Conservation (phyloP, 1,140 invertebrate genomes). For the Formica selysi region DNA sequence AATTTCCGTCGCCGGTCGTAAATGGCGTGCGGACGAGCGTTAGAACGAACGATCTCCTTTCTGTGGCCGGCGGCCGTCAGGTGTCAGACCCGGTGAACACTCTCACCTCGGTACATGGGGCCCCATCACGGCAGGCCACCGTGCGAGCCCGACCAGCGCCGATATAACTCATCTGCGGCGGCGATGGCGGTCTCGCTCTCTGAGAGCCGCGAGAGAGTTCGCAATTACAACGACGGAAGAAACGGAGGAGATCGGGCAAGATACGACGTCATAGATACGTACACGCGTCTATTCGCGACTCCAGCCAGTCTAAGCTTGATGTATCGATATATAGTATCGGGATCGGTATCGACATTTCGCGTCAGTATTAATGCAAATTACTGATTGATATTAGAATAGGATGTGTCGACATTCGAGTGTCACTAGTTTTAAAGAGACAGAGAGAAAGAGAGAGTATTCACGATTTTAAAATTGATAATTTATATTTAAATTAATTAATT, state of each 20-base stretch:
- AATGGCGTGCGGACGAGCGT: conserved; percentile 35
- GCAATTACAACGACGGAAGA: conserved; percentile 80
- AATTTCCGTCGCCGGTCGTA: conserved; percentile 46
- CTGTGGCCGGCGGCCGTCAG: conserved; percentile 76
- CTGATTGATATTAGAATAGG: neutral
- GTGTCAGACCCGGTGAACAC: conserved; percentile 76
- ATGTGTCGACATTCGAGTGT: neutral
- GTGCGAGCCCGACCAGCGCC: conserved; percentile 69
- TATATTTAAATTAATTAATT: neutral
- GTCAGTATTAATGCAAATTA: conserved; percentile 13
- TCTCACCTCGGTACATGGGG: conserved; percentile 71
- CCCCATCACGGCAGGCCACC: conserved; percentile 73
- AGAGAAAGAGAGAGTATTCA: neutral
- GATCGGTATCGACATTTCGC: neutral
- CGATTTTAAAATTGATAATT: conserved; percentile 1
- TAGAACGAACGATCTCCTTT: conserved; percentile 68
- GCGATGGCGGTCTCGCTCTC: conserved; percentile 44
- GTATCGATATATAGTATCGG: conserved; percentile 23
- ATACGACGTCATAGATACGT: conserved; percentile 67
- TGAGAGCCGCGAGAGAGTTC: conserved; percentile 70
- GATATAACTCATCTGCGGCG: conserved; percentile 78
- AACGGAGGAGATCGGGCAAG: conserved; percentile 74
- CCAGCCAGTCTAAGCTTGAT: conserved; percentile 26
- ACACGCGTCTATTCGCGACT: conserved; percentile 27
- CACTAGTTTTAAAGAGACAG: neutral